These are phyloP conservation scores for Channa maculata DNA, from an alignment of 2,113 vertebrate species.

Conservation along the genomic window DNA sequence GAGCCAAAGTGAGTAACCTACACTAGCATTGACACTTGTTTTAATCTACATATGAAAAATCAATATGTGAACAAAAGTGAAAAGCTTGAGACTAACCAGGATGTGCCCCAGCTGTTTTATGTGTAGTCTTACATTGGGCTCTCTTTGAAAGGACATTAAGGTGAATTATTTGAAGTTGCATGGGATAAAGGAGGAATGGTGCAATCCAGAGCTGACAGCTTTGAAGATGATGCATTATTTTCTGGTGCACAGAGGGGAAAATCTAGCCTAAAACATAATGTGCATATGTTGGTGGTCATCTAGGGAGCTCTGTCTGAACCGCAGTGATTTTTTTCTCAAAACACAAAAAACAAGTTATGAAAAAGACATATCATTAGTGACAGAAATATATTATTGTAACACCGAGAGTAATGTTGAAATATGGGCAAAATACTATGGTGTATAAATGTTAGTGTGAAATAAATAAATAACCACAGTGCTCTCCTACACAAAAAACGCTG, in stretches of 20 bases:
- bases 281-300: not conserved
- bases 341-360: too few species aligned
- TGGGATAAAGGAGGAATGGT: not conserved
- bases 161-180: conserved; percentile 1
- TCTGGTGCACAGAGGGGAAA: not conserved
- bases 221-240: not conserved
- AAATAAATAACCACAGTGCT: too few species aligned
- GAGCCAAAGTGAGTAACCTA: not conserved
- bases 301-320: too few species aligned
- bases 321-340: not conserved
- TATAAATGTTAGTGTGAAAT: too few species aligned
- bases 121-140: conserved; percentile 18
- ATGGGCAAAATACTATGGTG: too few species aligned
- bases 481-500: too few species aligned
- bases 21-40: not conserved
- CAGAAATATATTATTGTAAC: too few species aligned
- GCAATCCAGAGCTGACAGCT: too few species aligned
- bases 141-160: conserved; percentile 9
- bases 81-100: not conserved
- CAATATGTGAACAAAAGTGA: not conserved
- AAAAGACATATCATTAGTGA: too few species aligned
- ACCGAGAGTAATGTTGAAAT: too few species aligned
- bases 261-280: not conserved
- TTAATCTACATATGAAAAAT: not conserved
- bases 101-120: conserved; percentile 3